Conservation (phyloP, 2,113 vertebrate genomes). For the Monopterus albus region DNA sequence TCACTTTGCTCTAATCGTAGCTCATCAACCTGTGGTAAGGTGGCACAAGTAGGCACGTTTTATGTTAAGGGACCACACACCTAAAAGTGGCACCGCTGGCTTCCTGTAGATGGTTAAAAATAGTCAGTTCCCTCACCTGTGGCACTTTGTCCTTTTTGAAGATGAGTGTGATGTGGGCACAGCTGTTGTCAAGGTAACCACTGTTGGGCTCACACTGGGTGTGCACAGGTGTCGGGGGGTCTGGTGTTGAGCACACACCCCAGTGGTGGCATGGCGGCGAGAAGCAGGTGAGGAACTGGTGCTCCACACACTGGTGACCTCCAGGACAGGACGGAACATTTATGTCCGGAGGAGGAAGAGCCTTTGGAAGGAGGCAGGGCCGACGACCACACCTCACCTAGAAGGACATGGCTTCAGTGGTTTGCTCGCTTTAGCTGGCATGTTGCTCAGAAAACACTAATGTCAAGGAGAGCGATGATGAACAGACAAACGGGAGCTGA, state of each 20-base stretch:
- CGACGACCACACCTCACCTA: constrained; percentile 92
- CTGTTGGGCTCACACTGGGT: constrained; percentile 89
- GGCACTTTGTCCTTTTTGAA: constrained; percentile 90
- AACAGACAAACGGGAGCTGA: too few species aligned
- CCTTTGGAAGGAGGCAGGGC: constrained; percentile 85
- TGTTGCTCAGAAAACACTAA: too few species aligned
- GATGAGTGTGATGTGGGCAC: constrained; percentile 91
- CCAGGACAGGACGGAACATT: constrained; percentile 80
- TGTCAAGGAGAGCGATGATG: too few species aligned
- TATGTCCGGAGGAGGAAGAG: constrained; percentile 31
- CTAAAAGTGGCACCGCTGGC: too few species aligned
- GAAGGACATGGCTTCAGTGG: neutral
- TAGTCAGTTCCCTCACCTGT: constrained; percentile 78
- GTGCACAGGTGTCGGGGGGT: constrained; percentile 72
- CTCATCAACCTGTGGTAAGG: too few species aligned
- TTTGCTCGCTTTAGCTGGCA: too few species aligned
- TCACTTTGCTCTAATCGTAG: too few species aligned
- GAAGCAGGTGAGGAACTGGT: constrained; percentile 86
- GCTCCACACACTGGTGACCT: constrained; percentile 86
- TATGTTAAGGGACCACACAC: too few species aligned
- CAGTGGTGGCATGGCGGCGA: constrained; percentile 87
- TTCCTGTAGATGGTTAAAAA: too few species aligned
- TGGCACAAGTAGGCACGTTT: too few species aligned
- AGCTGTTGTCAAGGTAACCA: constrained; percentile 87
- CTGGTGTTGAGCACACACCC: constrained; percentile 88